Percentiles rank a stretch among this genome's conserved stretches.
Conservation (phyloP, 2,113 vertebrate genomes). For the Colistium nudipinnis region DNA sequence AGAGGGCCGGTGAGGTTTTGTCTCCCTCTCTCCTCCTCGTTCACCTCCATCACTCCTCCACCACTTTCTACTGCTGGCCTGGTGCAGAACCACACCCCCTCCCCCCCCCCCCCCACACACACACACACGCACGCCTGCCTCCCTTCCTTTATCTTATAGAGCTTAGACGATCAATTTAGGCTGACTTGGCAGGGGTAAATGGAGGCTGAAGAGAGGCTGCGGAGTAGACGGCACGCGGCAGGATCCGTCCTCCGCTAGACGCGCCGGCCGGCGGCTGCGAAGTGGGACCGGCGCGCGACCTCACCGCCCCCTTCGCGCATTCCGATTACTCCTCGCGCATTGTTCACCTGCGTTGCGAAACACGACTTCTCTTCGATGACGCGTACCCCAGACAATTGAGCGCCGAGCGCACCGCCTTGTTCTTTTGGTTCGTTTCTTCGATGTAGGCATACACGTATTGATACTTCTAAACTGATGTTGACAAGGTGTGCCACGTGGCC, state of each 20-base stretch:
- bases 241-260: constrained; percentile 69
- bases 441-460: not conserved
- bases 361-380: no score
- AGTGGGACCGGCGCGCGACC: constrained; percentile 69
- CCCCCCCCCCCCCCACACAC: no score
- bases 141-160: constrained; percentile 41
- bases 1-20: constrained; percentile 16
- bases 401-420: no score
- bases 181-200: constrained; percentile 70
- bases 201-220: constrained; percentile 68
- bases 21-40: constrained; percentile 20
- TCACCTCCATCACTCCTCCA: constrained; percentile 30
- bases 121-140: no score
- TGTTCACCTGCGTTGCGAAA: no score
- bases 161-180: constrained; percentile 76
- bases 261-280: constrained; percentile 67
- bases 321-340: no score
- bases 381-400: no score
- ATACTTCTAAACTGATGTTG: not conserved
- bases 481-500: not conserved
- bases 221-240: constrained; percentile 71
- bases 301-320: constrained; percentile 30
- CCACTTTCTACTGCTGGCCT: no score
- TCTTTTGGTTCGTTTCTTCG: no score
- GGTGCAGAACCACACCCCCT: no score